Conservation (phyloP, 2,797 vertebrate genomes). For the Liparis tanakae region DNA sequence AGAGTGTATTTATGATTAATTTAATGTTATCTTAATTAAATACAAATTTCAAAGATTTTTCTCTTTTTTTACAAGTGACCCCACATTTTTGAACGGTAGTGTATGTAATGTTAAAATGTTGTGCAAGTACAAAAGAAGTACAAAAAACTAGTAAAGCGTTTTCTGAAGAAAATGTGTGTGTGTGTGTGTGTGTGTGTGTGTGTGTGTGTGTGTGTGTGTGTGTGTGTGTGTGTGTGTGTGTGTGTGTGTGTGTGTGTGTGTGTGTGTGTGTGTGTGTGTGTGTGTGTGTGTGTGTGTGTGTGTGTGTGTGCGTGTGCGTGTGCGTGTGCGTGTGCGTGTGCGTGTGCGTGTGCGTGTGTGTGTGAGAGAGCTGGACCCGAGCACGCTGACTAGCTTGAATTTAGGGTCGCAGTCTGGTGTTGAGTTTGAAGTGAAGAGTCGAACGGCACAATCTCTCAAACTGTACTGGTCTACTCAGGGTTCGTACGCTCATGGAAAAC, state of each 20-base stretch:
- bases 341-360: neutral
- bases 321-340: neutral
- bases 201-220: neutral
- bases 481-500: too few relatives aligned
- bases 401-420: neutral
- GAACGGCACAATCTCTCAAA: neutral
- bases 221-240: neutral
- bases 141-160: neutral
- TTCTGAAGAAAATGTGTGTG: neutral
- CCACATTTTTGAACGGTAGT: too few relatives aligned
- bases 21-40: too few relatives aligned
- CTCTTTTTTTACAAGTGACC: too few relatives aligned
- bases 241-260: neutral
- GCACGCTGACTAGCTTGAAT: neutral
- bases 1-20: too few relatives aligned
- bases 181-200: neutral
- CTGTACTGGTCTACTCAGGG: neutral
- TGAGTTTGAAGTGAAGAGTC: neutral
- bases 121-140: neutral
- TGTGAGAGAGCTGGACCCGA: neutral
- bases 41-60: too few relatives aligned
- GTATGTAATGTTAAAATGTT: slow-evolving; percentile 1
- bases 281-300: neutral
- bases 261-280: neutral
- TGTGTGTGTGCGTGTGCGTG: too few relatives aligned